These are phyloP conservation scores for Sinocyclocheilus anophthalmus DNA, from an alignment of 2,113 vertebrate species.

Conservation along the genomic window DNA sequence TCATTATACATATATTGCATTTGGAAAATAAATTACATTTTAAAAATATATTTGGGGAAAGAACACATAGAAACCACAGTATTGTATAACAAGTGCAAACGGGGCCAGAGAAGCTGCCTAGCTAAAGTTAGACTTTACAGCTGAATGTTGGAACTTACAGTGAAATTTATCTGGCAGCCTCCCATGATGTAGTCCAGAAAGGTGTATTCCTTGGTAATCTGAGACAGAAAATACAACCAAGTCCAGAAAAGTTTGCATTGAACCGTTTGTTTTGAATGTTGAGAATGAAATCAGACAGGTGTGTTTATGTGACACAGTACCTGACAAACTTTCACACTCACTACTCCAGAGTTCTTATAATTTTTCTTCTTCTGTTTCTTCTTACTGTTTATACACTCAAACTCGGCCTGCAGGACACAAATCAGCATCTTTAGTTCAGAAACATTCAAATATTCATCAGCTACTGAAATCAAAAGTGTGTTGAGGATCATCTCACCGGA, in stretches of 20 bases:
- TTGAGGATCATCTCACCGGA: constrained; percentile 79
- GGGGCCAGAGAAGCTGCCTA: too few species aligned
- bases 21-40: too few species aligned
- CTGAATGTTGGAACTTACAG: constrained; percentile 72
- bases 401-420: constrained; percentile 81
- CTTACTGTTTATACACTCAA: constrained; percentile 94
- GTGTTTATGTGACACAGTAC: constrained; percentile 67
- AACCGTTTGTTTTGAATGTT: not conserved
- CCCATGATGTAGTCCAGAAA: constrained; percentile 98
- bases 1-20: too few species aligned
- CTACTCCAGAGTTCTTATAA: constrained; percentile 94
- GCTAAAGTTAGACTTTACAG: too few species aligned
- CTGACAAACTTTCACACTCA: constrained; percentile 90
- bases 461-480: not conserved
- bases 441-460: not conserved
- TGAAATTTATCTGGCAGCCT: constrained; percentile 97
- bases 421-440: not conserved
- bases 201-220: constrained; percentile 90
- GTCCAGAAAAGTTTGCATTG: not conserved
- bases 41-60: too few species aligned
- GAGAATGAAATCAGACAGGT: not conserved
- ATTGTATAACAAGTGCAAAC: too few species aligned
- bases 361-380: constrained; percentile 96
- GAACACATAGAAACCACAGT: too few species aligned
- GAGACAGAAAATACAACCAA: constrained; percentile 48